These are phyloP conservation scores for Pogona vitticeps DNA, from an alignment of 2,113 vertebrate genomes.

Conservation along the genomic window DNA sequence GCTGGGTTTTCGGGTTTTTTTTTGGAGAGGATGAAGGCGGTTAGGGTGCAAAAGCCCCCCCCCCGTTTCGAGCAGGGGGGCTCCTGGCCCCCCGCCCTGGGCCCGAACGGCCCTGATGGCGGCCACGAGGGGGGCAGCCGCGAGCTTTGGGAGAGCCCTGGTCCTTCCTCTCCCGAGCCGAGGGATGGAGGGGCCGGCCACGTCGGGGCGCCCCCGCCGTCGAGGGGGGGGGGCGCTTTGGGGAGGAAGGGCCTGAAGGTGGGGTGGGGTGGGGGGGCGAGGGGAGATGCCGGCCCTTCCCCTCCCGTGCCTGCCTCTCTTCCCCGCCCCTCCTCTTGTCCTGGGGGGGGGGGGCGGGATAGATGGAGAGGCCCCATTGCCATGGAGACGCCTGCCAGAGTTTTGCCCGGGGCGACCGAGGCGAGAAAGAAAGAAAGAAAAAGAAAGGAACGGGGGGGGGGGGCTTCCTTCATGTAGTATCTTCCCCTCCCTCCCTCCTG, in stretches of 20 bases:
- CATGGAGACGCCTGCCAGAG: not conserved
- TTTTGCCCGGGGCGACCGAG: not conserved
- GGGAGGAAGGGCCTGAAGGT: not conserved
- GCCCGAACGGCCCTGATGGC: too few species aligned
- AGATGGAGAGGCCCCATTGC: not conserved
- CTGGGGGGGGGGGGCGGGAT: not conserved
- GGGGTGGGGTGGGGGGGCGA: not conserved
- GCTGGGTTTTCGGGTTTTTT: too few species aligned
- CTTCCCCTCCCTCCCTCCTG: not conserved
- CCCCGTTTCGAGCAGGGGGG: not conserved
- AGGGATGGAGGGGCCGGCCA: too few species aligned
- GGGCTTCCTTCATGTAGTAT: too few species aligned
- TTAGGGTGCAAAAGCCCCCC: not conserved
- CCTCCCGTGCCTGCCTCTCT: not conserved
- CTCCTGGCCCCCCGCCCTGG: too few species aligned
- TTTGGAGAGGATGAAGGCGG: too few species aligned
- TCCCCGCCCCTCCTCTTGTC: not conserved
- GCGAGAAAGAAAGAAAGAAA: not conserved
- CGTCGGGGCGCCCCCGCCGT: too few species aligned
- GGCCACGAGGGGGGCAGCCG: not conserved
- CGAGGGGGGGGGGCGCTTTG: too few species aligned
- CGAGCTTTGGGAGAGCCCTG: not conserved
- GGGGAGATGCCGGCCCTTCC: not conserved
- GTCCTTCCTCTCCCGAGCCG: not conserved
- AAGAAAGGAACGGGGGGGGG: not conserved